Evolutionary conservation across 35 echinoderm and acorn worm species (phyloP).

Genomic region (Holothuria glaberrima): DNA sequence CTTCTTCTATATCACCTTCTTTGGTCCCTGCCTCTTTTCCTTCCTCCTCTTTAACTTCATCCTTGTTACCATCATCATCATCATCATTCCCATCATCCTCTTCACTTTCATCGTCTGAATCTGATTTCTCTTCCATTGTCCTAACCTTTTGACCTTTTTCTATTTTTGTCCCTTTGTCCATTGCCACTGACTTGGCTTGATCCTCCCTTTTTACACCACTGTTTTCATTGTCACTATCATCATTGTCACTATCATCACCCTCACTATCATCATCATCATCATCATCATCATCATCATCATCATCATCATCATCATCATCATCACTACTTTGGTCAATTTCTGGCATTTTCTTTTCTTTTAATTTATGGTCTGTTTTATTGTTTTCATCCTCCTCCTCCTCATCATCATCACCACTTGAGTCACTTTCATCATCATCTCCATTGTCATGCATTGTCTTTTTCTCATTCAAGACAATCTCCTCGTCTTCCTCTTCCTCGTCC

Average conservation of each 20-base stretch:
- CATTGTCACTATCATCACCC: too few relatives aligned
- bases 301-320: too few relatives aligned
- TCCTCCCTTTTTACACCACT: too few relatives aligned
- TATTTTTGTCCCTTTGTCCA: too few relatives aligned
- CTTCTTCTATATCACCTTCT: not conserved
- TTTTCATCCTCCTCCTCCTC: conserved; percentile 9
- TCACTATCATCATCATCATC: too few relatives aligned
- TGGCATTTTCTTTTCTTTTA: too few relatives aligned
- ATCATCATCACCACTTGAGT: not conserved
- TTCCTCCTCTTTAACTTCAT: conserved; percentile 2
- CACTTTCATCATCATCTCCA: not conserved
- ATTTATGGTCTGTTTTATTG: not conserved
- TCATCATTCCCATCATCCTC: not conserved
- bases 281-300: too few relatives aligned
- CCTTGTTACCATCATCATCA: too few relatives aligned
- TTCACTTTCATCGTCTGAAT: conserved; percentile 1
- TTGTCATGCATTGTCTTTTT: not conserved
- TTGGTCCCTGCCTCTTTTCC: not conserved
- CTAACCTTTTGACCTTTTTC: not conserved
- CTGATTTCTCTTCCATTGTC: not conserved
- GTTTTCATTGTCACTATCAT: too few relatives aligned
- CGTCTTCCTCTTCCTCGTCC: not conserved
- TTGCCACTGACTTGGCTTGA: too few relatives aligned
- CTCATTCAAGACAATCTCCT: not conserved
- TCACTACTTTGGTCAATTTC: too few relatives aligned